A percentile compares a stretch with the other conserved stretches of the same genome.
These are phyloP conservation scores for Tenodera sinensis DNA, from an alignment of 2,888 invertebrate genomes.

Conservation along the genomic window DNA sequence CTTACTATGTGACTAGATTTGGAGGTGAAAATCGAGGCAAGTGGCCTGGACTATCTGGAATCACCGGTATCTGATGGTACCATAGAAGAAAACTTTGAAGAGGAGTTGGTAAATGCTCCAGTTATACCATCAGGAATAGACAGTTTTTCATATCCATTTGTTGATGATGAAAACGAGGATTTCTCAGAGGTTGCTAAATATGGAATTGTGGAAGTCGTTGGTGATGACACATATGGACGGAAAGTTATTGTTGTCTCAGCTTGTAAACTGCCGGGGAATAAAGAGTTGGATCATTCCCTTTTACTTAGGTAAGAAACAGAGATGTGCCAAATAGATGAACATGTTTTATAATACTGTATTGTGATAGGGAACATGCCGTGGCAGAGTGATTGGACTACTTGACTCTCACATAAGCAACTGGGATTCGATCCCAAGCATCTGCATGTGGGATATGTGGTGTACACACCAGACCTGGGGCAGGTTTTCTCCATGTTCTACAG, in stretches of 20 bases:
- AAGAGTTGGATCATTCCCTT: conserved; percentile 69
- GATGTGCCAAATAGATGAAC: too few species aligned
- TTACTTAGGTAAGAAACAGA: conserved; percentile 58
- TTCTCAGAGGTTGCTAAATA: conserved; percentile 68
- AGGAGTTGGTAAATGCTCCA: conserved; percentile 71
- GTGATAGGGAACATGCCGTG: too few species aligned
- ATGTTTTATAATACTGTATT: too few species aligned
- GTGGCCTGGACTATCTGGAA: conserved; percentile 52
- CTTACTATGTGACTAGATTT: conserved; percentile 19
- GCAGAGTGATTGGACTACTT: too few species aligned
- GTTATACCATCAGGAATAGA: conserved; percentile 41
- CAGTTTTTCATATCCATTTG: conserved; percentile 29
- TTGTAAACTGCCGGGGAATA: conserved; percentile 79
- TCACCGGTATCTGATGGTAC: conserved; percentile 81
- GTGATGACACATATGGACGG: conserved; percentile 79
- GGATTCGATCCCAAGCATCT: too few species aligned
- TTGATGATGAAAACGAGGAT: conserved; percentile 52
- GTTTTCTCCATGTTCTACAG: too few species aligned
- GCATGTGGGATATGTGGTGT: too few species aligned
- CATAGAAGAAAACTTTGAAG: conserved; percentile 88
- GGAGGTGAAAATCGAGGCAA: conserved; percentile 30
- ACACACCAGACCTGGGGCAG: too few species aligned
- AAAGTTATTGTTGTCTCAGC: conserved; percentile 96
- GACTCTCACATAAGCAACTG: too few species aligned
- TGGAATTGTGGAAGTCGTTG: conserved; percentile 80